Base-by-base conservation (phyloP, 2,797 vertebrate species). In the Muraenolepis orangiensis region DNA sequence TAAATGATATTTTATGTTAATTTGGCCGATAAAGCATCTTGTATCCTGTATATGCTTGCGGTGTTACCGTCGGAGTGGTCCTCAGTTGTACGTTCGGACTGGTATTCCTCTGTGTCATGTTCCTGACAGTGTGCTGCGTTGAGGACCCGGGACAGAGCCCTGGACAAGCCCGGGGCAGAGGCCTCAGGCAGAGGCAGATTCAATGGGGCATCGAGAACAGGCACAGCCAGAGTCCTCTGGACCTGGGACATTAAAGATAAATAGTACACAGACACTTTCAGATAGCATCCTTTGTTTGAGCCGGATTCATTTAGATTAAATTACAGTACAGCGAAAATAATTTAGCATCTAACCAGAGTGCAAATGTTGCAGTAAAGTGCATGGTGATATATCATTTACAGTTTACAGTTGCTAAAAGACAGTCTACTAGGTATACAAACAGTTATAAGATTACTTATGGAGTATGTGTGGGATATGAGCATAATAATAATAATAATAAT, bases 71-170 rank as follows among this genome's bases (percentile, higher is more conserved):
- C 29, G 61, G 46, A 10, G 34, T 18, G 20, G n/a, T 78, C 77
- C 28, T 40, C 74, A 30, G 29, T 42, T 40, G 14, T 69, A 14
- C 3, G 28, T 61, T 70, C 7, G 78, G 71, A 79, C 73, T n/a
- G n/a, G n/a, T n/a, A 11, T 66, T 81, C 31, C 14, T 32, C 76
- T 6, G 42, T n/a, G 6, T 85, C 79, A 78, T 91, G 90, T 83
- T 92, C 91, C 30, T 91, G 91, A 68, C 81, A 88, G 31, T 92
- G 90, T 0, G 83, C 84, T 51, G 86, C 86, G 75, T 71, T 71
- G 30, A 93, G 87, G 57, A 93, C 89, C 32, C 88, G 87, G 71
- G 89, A 86, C 84, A 93, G 83, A 57, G 83, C 92, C 70, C 66
- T 86, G 20, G 91, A 91, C 77, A 86, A 68, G 32, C 71, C 78